Evolutionary conservation across 2,888 invertebrate species (phyloP), one percentile per base, ranked within the genome.

Genomic region (Allacma fusca): DNA sequence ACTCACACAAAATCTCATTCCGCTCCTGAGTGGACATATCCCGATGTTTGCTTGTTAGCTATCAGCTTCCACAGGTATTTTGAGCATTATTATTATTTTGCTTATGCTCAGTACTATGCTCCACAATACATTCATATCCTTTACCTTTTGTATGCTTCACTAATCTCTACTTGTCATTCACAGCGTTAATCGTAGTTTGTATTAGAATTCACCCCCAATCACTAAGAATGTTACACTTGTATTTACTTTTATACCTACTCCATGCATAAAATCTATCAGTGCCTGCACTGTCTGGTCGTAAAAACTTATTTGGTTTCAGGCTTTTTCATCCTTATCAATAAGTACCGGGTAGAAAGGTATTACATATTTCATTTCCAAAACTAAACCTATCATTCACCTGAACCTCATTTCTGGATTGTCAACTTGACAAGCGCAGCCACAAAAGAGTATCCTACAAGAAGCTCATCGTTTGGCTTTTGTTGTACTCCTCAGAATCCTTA

Each of bases 251-350:
- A 21, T 4, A 21, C 16, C 13, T 57, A 4, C 57, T 23, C 23
- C 16, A 57, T 34, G 34, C n/a, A 16, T 50, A 50, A 19, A 50
- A 9, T 12, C 16, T 50, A n/a, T 50, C n/a, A 50, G 19, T 28
- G 13, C 12, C 12, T n/a, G 13, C 28, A 65, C 12, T 65, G 26
- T 65, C 19, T 23, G n/a, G 28, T 7, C n/a, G n/a, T 29, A 28
- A 13, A 29, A 65, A 65, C 65, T 65, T 65, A 28, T 1, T 13
- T 65, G 65, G 65, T 29, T 65, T 65, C 65, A 19, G 1, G 9
- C 12, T 62, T 62, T 62, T 62, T 62, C 62, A 19, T 29, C 24
- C 65, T 65, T 65, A 65, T 65, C 65, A 28, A n/a, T 50, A 50
- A 28, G 26, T 65, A 65, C 65, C 65, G 65, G 65, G 65, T n/a